Evolutionary conservation across 2,113 vertebrate species (phyloP).

Genomic region (Labeo catla): DNA sequence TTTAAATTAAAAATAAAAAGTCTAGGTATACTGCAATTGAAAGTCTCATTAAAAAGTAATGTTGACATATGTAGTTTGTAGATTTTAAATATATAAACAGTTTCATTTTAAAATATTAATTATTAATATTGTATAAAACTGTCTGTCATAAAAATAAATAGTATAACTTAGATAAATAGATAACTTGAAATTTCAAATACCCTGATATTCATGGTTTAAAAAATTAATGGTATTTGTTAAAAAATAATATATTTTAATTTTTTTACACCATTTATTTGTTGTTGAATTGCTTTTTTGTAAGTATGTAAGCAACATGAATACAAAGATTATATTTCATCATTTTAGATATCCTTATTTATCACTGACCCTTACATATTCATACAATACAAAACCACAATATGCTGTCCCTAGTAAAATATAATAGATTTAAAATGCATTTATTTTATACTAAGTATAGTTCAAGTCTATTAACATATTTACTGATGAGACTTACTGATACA

Average conservation of each 20-base stretch:
- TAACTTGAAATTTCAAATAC: too few species aligned
- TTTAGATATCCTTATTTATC: background rate
- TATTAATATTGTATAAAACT: too few species aligned
- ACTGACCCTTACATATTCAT: background rate
- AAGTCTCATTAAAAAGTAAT: background rate
- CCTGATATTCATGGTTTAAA: too few species aligned
- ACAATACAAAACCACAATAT: background rate
- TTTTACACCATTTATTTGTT: background rate
- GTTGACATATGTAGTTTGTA: background rate
- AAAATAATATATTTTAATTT: too few species aligned
- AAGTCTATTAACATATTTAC: too few species aligned
- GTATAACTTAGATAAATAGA: too few species aligned
- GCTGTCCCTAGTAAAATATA: background rate
- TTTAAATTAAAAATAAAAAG: background rate
- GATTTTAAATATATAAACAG: background rate
- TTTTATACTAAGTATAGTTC: too few species aligned
- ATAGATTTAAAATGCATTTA: too few species aligned
- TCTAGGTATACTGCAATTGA: background rate
- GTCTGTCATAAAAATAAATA: too few species aligned
- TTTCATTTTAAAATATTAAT: background rate
- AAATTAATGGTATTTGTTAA: too few species aligned
- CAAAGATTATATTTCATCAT: background rate
- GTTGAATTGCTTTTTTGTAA: background rate
- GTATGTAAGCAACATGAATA: background rate
- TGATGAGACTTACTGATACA: too few species aligned